phyloP scores from a whole-genome alignment of 2,797 vertebrate species.

The Coluber constrictor region DNA sequence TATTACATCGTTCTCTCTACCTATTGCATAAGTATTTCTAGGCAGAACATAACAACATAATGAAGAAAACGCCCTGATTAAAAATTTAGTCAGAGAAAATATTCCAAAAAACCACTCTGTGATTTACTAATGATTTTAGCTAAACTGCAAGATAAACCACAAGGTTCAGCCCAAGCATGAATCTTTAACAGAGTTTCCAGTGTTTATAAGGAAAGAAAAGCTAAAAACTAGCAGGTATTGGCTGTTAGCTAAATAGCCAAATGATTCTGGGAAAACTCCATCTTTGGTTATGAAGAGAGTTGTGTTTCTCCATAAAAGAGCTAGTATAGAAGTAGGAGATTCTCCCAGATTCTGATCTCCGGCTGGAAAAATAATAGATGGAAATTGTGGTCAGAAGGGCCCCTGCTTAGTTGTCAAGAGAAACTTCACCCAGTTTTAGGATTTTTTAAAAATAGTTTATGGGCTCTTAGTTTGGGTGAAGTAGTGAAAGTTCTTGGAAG shows the following conservation, averaged over 20 bases:
- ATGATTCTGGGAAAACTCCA: not conserved
- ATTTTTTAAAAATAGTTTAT: not conserved
- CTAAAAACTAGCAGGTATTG: not conserved
- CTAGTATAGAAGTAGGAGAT: not conserved
- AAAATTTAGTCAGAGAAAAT: not conserved
- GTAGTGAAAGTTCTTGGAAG: not conserved
- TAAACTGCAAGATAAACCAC: not conserved
- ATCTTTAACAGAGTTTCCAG: not conserved
- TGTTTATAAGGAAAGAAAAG: not conserved
- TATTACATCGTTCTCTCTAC: not conserved
- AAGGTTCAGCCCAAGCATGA: not conserved
- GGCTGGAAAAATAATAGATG: not conserved
- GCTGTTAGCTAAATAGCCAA: not conserved
- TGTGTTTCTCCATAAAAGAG: not conserved
- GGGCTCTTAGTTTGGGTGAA: not conserved
- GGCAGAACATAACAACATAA: not conserved
- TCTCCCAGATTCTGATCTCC: not conserved
- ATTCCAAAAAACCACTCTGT: not conserved
- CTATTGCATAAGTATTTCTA: not conserved
- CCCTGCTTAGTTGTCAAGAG: not conserved
- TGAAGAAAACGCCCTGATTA: not conserved
- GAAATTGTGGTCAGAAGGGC: not conserved
- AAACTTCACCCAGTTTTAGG: not conserved
- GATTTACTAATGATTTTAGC: not conserved
- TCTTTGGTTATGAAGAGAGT: not conserved